phyloP scores from a whole-genome alignment of 2,113 vertebrate genomes.

The Larimichthys polyactis region DNA sequence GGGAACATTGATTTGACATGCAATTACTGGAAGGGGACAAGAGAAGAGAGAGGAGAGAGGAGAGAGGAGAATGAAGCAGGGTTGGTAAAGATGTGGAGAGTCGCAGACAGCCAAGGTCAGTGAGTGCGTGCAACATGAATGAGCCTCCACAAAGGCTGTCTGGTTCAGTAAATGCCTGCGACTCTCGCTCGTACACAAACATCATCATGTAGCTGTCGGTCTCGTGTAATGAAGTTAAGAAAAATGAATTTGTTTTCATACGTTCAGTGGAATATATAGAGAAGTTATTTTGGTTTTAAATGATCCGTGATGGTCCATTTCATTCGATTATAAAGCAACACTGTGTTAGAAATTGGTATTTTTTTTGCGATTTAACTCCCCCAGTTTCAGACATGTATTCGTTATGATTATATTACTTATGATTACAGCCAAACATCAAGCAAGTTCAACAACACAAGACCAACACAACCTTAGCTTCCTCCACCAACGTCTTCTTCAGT shows the following conservation, averaged over 20 bases:
- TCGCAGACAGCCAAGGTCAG: conserved; percentile 68
- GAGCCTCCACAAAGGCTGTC: conserved; percentile 50
- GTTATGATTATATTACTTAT: too few species aligned
- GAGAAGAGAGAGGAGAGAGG: conserved; percentile 34
- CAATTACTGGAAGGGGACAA: conserved; percentile 71
- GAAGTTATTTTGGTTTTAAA: not conserved
- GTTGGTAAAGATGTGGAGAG: conserved; percentile 45
- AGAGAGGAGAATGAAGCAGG: conserved; percentile 34
- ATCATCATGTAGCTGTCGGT: conserved; percentile 13
- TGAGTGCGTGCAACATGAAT: conserved; percentile 38
- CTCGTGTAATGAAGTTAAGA: not conserved
- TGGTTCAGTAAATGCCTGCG: conserved; percentile 21
- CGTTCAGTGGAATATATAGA: not conserved
- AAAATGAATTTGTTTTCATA: not conserved
- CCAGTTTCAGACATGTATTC: too few species aligned
- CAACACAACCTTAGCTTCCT: too few species aligned
- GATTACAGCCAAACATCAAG: too few species aligned
- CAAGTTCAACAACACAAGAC: too few species aligned
- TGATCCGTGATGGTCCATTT: not conserved
- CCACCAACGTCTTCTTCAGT: too few species aligned
- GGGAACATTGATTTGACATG: conserved; percentile 79
- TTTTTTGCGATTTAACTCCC: too few species aligned
- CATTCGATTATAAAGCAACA: not conserved
- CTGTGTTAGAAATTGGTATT: too few species aligned
- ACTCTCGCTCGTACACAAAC: conserved; percentile 1